Evolutionary conservation across 2,113 vertebrate genomes (phyloP), one percentile per base, ranked within the genome.

Genomic region (Eudyptes chrysolophus): DNA sequence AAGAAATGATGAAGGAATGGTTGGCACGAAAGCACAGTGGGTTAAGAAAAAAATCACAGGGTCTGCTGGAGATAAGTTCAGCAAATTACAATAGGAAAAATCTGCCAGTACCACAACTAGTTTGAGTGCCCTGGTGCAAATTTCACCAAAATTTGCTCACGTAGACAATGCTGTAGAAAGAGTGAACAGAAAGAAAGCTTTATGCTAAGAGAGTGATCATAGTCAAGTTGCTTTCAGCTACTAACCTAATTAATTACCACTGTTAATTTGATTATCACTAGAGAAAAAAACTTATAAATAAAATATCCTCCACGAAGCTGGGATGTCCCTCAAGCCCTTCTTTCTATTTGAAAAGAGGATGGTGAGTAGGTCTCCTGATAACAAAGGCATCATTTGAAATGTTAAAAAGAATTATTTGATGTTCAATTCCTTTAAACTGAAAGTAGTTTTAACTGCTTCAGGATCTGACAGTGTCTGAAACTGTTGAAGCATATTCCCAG

Each of bases 201-300:
- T n/a, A 34, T 36, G 42, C 46, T 3, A 34, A 55, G 1, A 51
- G 11, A 54, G 46, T 42, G 24, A 83, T 85, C 22, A 11, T 46
- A 85, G 44, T 55, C 55, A 65, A 38, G 13, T 86, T 94, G 22
- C 58, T 86, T 95, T 95, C 75, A 80, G 40, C 58, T 85, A 30
- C 57, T 78, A 77, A 62, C 25, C 54, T 86, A 93, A 75, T 94
- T 84, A 97, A 82, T 94, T 90, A 51, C 58, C 14, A 21, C 77
- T 75, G 60, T 81, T 94, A 90, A 87, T 87, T 66, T 69, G 27
- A 85, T 90, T 70, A 72, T 68, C 54, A 44, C 71, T 95, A 92
- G 93, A 88, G 89, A 70, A 91, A 61, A 90, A 90, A 44, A 49
- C 29, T 71, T 71, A 71, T 54, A 77, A 92, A 92, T 94, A 92